Conservation (phyloP, 2,797 vertebrate genomes). For the Poeciliopsis infans region DNA sequence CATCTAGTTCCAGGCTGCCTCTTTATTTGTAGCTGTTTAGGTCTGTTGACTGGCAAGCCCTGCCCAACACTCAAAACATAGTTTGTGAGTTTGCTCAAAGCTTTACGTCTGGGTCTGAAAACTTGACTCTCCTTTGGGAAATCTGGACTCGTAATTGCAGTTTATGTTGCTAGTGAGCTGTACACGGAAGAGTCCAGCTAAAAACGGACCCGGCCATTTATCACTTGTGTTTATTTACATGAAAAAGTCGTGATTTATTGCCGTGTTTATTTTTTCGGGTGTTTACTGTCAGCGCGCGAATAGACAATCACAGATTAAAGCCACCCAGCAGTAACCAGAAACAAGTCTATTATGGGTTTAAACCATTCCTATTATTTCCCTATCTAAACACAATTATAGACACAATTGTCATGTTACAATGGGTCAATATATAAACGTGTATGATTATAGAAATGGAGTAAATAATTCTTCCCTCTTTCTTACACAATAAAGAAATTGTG, state of each 20-base stretch:
- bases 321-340: not conserved
- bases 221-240: not conserved
- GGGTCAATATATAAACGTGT: not conserved
- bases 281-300: not conserved
- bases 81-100: not conserved
- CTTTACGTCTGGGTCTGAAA: not conserved
- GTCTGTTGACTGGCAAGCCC: not conserved
- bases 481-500: not conserved
- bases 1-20: conserved; percentile 15
- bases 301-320: not conserved
- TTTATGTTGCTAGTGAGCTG: not conserved
- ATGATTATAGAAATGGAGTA: not conserved
- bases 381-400: not conserved
- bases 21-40: not conserved
- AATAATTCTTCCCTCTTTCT: not conserved
- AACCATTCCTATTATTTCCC: not conserved
- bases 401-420: not conserved
- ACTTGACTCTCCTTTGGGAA: not conserved
- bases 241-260: not conserved
- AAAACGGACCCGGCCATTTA: not conserved
- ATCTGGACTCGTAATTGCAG: not conserved
- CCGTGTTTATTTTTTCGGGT: not conserved
- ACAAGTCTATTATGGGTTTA: not conserved
- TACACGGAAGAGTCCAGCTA: not conserved
- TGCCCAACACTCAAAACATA: not conserved